Percentiles rank a stretch among this genome's conserved stretches.
These are phyloP conservation scores for Escarpia spicata DNA, from an alignment of 2,888 invertebrate species.

Conservation along the genomic window DNA sequence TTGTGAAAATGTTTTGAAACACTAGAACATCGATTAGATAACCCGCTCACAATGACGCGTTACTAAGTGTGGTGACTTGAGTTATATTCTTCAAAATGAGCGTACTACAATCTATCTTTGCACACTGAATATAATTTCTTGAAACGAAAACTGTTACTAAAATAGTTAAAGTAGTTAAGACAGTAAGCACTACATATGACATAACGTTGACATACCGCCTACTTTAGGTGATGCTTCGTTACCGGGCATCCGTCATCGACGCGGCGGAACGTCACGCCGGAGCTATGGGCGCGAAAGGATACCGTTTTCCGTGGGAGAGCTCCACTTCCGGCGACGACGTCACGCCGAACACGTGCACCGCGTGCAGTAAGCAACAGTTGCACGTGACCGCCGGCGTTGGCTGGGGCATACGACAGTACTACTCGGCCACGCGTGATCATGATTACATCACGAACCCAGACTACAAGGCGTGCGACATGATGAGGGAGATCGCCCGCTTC, in stretches of 20 bases:
- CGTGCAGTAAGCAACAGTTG: constrained; percentile 25
- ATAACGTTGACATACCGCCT: background rate
- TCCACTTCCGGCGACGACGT: constrained; percentile 48
- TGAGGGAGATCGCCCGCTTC: constrained; percentile 56
- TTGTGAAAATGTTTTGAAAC: background rate
- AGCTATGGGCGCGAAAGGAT: constrained; percentile 38
- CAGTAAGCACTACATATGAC: no score
- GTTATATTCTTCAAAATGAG: background rate
- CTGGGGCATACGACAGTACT: constrained; percentile 57
- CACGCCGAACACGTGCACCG: constrained; percentile 36
- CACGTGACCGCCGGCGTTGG: constrained; percentile 52
- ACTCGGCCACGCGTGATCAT: constrained; percentile 57
- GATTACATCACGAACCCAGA: constrained; percentile 47
- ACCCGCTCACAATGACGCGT: background rate
- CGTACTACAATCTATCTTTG: background rate
- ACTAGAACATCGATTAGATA: background rate
- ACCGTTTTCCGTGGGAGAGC: constrained; percentile 49
- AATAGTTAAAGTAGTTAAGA: no score
- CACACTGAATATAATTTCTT: background rate
- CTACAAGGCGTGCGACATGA: constrained; percentile 50
- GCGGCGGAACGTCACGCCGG: constrained; percentile 42
- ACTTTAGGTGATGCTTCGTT: constrained; percentile 40
- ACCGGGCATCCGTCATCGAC: constrained; percentile 37
- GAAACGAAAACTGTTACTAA: background rate
- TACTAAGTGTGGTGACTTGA: background rate